Conservation (phyloP, 2,888 invertebrate genomes). For the Ethmia dodecea region DNA sequence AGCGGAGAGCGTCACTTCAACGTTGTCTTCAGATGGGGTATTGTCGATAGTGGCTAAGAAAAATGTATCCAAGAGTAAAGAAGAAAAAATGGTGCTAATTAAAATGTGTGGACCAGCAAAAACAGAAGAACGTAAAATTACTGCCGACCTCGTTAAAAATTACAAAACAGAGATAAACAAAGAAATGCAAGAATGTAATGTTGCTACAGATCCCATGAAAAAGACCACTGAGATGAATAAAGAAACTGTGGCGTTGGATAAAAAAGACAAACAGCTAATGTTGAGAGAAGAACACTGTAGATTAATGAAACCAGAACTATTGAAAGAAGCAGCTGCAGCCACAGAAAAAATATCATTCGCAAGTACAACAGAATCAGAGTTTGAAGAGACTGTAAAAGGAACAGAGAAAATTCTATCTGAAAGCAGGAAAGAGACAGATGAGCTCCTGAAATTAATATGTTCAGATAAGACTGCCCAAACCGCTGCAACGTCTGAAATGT, state of each 20-base stretch:
- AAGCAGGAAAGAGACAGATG: slow-evolving; percentile 20
- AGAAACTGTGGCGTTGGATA: slow-evolving; percentile 8
- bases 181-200: neutral
- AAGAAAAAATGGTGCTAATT: slow-evolving; percentile 38
- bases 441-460: slow-evolving; percentile 14
- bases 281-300: slow-evolving; percentile 35
- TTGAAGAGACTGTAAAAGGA: slow-evolving; percentile 21
- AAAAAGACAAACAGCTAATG: slow-evolving; percentile 23
- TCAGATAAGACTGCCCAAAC: slow-evolving; percentile 7
- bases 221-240: neutral
- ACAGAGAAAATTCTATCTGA: slow-evolving; percentile 12
- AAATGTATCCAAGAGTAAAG: slow-evolving; percentile 15
- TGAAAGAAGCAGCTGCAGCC: slow-evolving; percentile 21
- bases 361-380: slow-evolving; percentile 21
- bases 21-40: slow-evolving; percentile 41
- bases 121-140: slow-evolving; percentile 8
- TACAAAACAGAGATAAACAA: neutral
- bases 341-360: slow-evolving; percentile 11
- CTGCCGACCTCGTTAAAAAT: neutral
- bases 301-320: slow-evolving; percentile 32
- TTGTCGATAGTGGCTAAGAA: slow-evolving; percentile 33
- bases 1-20: slow-evolving; percentile 35
- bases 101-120: slow-evolving; percentile 25
- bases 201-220: neutral
- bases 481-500: slow-evolving; percentile 12